phyloP scores from a whole-genome alignment of 1,140 invertebrate genomes.

The Drosophila tropicalis region DNA sequence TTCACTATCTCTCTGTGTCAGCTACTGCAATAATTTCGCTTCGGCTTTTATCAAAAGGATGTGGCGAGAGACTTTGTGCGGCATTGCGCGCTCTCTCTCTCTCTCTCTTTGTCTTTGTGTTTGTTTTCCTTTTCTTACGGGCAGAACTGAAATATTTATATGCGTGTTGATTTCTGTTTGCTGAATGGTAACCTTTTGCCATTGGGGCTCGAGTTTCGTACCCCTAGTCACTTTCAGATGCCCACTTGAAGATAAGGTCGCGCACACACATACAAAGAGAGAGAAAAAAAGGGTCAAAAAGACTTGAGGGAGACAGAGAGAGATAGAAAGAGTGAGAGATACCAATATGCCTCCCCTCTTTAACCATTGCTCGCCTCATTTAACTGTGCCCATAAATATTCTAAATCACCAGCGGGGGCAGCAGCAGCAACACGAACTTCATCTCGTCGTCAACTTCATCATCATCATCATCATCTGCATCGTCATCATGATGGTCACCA shows the following conservation, averaged over 20 bases:
- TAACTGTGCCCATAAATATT: conserved; percentile 76
- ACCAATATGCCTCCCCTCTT: conserved; percentile 2
- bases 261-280: conserved; percentile 1
- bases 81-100: background rate
- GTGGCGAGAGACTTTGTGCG: conserved; percentile 11
- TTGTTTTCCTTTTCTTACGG: background rate
- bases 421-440: conserved; percentile 30
- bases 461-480: conserved; percentile 40
- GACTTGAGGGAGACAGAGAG: conserved; percentile 1
- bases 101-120: background rate
- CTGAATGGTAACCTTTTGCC: conserved; percentile 72
- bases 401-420: conserved; percentile 70
- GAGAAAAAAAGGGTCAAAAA: conserved; percentile 62
- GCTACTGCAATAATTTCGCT: conserved; percentile 40
- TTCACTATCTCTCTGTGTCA: background rate
- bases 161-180: conserved; percentile 81
- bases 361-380: conserved; percentile 66
- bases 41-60: conserved; percentile 70
- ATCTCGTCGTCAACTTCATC: conserved; percentile 34
- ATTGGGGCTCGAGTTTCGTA: conserved; percentile 3
- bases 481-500: conserved; percentile 9
- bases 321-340: background rate
- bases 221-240: conserved; percentile 42
- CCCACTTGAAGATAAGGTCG: conserved; percentile 59
- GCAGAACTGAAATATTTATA: conserved; percentile 70